Conservation (phyloP, 2,113 vertebrate genomes). For the Pedionomus torquatus region DNA sequence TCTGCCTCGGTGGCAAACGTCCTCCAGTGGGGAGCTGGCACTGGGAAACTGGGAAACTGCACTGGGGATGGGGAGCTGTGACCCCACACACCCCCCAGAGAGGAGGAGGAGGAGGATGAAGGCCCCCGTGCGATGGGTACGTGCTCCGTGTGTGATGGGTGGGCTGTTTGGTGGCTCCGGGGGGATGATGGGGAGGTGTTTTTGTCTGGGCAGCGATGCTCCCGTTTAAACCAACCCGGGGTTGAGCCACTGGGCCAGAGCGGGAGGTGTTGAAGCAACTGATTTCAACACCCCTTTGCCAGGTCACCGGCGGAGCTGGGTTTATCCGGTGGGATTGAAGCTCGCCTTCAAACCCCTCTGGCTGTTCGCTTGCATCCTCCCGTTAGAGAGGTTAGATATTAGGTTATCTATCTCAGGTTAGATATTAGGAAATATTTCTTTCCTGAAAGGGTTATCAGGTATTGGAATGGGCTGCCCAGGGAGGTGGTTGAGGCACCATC, state of each 20-base stretch:
- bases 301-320: neutral
- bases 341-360: too few species aligned
- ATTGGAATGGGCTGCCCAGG: too few species aligned
- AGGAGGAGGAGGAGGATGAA: neutral
- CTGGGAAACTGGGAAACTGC: neutral
- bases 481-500: too few species aligned
- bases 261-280: neutral
- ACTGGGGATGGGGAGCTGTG: neutral
- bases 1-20: neutral
- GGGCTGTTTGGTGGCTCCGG: neutral
- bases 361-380: rapidly evolving
- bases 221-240: rapidly evolving
- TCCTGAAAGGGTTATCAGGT: too few species aligned
- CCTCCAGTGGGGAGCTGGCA: neutral
- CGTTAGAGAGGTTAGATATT: too few species aligned
- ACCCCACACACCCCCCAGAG: neutral
- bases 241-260: neutral
- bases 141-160: neutral
- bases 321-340: neutral
- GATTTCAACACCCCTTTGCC: neutral
- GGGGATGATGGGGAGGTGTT: neutral
- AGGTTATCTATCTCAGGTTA: too few species aligned
- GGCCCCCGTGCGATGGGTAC: neutral
- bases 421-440: too few species aligned
- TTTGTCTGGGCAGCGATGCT: neutral